Percentiles rank a stretch among this genome's conserved stretches.
Conservation (phyloP, 2,113 vertebrate genomes). For the Siniperca knerii region DNA sequence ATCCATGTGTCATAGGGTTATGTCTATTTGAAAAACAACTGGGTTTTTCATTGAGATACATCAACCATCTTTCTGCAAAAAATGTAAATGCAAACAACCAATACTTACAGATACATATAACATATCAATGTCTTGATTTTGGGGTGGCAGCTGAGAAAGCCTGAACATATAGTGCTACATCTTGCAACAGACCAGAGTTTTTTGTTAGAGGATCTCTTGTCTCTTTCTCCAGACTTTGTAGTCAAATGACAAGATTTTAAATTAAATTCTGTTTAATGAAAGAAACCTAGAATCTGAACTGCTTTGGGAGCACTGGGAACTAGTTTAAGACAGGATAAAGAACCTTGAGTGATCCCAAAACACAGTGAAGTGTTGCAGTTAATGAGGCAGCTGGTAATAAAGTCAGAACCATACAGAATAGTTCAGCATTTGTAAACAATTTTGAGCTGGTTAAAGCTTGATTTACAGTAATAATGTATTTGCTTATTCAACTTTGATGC, state of each 20-base stretch:
- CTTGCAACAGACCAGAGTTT: constrained; percentile 1
- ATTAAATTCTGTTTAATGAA: background rate
- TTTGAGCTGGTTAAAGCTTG: background rate
- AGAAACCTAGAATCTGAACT: background rate
- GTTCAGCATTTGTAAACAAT: background rate
- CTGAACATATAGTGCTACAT: background rate
- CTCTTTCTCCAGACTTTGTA: background rate
- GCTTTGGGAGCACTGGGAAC: too few relatives aligned
- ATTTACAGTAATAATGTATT: background rate
- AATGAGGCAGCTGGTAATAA: too few relatives aligned
- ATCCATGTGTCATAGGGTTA: background rate
- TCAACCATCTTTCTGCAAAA: background rate
- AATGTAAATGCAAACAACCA: background rate
- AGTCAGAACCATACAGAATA: background rate
- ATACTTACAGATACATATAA: background rate
- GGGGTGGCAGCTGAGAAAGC: background rate
- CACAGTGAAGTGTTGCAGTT: background rate
- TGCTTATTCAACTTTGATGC: background rate
- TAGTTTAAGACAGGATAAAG: background rate
- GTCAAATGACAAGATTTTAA: background rate
- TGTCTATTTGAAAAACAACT: background rate
- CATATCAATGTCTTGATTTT: background rate
- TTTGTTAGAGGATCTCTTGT: background rate
- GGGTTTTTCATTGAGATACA: background rate
- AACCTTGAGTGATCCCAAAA: background rate